Conservation (phyloP, 2,888 invertebrate species). For the Drosophila suboccidentalis region DNA sequence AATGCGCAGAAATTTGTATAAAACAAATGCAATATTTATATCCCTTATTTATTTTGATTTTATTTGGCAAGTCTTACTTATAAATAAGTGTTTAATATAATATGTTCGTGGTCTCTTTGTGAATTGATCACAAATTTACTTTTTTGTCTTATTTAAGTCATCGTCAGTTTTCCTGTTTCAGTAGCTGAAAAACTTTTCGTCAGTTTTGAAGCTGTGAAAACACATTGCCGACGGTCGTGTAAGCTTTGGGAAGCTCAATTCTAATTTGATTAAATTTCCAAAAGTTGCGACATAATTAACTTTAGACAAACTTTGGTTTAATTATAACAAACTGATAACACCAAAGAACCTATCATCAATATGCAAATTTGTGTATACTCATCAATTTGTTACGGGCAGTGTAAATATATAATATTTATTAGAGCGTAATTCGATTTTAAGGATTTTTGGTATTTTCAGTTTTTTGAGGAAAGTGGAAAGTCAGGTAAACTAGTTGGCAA, state of each 20-base stretch:
- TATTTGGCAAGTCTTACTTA: too few relatives aligned
- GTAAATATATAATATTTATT: constrained; percentile 15
- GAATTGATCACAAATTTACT: background rate
- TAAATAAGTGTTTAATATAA: too few relatives aligned
- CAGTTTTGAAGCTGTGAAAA: background rate
- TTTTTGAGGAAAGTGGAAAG: background rate
- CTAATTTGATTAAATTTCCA: constrained; percentile 44
- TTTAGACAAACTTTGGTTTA: constrained; percentile 53
- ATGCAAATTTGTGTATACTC: constrained; percentile 43
- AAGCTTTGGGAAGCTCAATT: constrained; percentile 17
- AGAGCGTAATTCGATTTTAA: constrained; percentile 27
- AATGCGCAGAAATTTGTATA: background rate
- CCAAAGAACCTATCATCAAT: constrained; percentile 38
- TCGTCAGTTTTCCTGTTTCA: background rate
- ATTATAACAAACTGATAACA: constrained; percentile 33
- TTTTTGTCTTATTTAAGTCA: background rate
- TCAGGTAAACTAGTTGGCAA: background rate
- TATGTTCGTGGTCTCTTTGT: background rate
- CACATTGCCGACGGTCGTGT: too few relatives aligned
- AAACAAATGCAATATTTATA: background rate
- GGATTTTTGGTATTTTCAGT: too few relatives aligned
- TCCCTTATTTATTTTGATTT: too few relatives aligned
- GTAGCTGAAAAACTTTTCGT: background rate
- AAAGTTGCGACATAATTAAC: constrained; percentile 44
- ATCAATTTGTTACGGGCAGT: constrained; percentile 14